phyloP scores from a whole-genome alignment of 2,888 invertebrate genomes.

The Dicyrtomina minuta region DNA sequence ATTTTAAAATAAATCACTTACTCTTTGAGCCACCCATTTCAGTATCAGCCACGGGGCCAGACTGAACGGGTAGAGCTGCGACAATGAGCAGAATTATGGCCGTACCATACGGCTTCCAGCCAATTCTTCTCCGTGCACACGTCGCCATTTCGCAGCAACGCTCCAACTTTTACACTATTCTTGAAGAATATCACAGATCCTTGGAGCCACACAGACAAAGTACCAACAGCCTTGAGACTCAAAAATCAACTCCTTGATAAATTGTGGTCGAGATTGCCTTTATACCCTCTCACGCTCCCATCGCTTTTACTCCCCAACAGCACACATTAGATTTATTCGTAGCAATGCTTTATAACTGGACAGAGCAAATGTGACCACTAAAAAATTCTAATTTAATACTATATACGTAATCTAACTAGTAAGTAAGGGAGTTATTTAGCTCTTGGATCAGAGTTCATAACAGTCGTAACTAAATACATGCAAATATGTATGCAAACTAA shows the following conservation, averaged over 20 bases:
- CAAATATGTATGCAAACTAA: too few species aligned
- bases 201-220: slow-evolving; percentile 8
- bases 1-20: neutral
- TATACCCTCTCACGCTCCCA: slow-evolving; percentile 7
- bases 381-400: too few species aligned
- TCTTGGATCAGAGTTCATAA: too few species aligned
- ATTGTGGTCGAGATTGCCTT: slow-evolving; percentile 6
- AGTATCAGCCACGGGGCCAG: slow-evolving; percentile 2
- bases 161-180: neutral
- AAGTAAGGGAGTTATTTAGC: too few species aligned
- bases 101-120: neutral
- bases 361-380: too few species aligned
- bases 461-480: too few species aligned
- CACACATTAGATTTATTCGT: neutral
- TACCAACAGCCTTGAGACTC: slow-evolving; percentile 19
- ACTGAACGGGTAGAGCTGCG: slow-evolving; percentile 12
- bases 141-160: neutral
- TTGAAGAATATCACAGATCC: neutral
- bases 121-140: neutral
- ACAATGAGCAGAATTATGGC: neutral
- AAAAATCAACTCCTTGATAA: slow-evolving; percentile 14
- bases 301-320: neutral
- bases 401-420: too few species aligned
- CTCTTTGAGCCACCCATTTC: neutral
- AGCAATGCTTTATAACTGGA: too few species aligned